Base-by-base conservation (phyloP, 2,888 invertebrate genomes). In the Synergus gifuensis region DNA sequence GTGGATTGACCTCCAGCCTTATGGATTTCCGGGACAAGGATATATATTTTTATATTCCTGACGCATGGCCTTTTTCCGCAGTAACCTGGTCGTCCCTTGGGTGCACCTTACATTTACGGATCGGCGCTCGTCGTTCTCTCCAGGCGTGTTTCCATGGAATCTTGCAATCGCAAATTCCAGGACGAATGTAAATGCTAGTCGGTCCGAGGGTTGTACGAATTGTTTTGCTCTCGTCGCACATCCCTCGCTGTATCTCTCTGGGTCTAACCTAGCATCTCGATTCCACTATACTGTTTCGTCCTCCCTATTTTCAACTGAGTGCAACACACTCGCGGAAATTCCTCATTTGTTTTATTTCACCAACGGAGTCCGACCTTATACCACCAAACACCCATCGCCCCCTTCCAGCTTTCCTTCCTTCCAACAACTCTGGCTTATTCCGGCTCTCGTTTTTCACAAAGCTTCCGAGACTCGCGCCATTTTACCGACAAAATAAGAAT, bases 111-210 rank as follows among this genome's bases (percentile, higher is more conserved):
- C 36, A 40, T 64, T 36, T 28, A 69, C 22, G 49, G 49, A 69
- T 49, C 49, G 28, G 49, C 46, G 28, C 28, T 69, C 7, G 14
- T 28, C 46, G 28, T 69, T 28, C 28, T 60, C 46, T 28, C 22
- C 42, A n/a, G 12, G 22, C 44, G 11, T 42, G 22, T 44, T 46
- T 67, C 44, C 49, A 49, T 79, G 88, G 89, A 90, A 90, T 90
- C 88, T 89, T 82, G 88, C 87, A 90, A 90, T 91, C 88, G 87
- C 86, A 85, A 90, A 91, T 90, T 91, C 89, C 88, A 85, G 81
- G 81, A 81, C 82, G 86, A 88, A 89, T 89, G 89, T 87, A 88
- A 90, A 85, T 83, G 79, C 78, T 63, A 66, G 40, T 54, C 60
- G 18, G 76, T 67, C 54, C 46, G 79, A 42, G 77, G 80, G 80